These are phyloP conservation scores for Pseudobourletiella spinata DNA, from an alignment of 1,140 invertebrate species.

Conservation along the genomic window DNA sequence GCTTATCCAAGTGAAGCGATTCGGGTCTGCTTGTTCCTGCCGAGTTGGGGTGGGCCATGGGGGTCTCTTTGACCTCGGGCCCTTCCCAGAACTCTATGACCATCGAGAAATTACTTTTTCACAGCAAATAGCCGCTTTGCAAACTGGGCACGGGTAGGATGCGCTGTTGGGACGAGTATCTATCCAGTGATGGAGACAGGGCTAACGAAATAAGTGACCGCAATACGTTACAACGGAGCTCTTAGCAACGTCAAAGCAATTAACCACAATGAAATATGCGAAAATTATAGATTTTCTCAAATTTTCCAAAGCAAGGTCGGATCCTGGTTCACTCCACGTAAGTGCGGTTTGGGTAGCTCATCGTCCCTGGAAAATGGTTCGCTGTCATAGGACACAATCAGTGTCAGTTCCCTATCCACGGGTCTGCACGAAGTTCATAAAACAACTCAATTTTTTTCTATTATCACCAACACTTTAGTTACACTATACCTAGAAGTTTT, in stretches of 20 bases:
- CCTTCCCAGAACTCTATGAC: constrained; percentile 59
- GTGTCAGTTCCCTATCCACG: too few species aligned
- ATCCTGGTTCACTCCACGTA: too few species aligned
- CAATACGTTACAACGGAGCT: constrained; percentile 98
- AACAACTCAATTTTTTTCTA: too few species aligned
- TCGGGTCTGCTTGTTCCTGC: constrained; percentile 59
- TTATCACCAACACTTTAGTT: too few species aligned
- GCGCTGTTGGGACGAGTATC: constrained; percentile 85
- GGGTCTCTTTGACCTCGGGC: constrained; percentile 54
- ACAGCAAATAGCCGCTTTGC: constrained; percentile 93
- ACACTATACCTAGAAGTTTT: too few species aligned
- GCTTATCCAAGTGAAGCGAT: constrained; percentile 29
- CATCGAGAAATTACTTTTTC: constrained; percentile 99
- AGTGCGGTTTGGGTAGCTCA: too few species aligned
- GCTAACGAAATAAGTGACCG: constrained; percentile 99
- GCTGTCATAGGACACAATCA: too few species aligned
- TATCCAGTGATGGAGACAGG: constrained; percentile 97
- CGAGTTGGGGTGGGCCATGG: constrained; percentile 81
- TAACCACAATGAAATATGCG: too few species aligned
- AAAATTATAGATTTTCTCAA: too few species aligned
- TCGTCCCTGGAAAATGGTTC: too few species aligned
- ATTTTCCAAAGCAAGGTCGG: too few species aligned
- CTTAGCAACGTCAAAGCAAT: constrained; percentile 92
- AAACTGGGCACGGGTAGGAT: constrained; percentile 98
- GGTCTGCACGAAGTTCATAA: too few species aligned